Percentiles rank a stretch among this genome's conserved stretches.
Evolutionary conservation across 2,888 invertebrate genomes (phyloP).

Genomic region (Amorpha juglandis): DNA sequence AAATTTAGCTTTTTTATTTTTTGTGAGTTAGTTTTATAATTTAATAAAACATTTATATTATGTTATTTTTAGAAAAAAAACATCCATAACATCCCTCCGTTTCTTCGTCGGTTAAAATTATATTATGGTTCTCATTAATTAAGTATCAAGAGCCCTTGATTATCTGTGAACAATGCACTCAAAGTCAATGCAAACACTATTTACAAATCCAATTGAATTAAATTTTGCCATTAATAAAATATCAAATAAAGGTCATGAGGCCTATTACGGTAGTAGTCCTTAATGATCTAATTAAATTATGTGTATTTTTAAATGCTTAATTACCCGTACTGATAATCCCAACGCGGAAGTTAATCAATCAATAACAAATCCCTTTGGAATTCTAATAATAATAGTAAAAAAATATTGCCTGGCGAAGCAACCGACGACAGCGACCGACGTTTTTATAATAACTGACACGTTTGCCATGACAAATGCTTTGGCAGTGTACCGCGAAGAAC

Average conservation of each 20-base stretch:
- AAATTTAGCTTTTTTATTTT: too few relatives aligned
- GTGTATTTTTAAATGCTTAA: neutral
- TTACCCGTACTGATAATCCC: neutral
- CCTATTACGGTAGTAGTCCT: neutral
- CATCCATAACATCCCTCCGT: too few relatives aligned
- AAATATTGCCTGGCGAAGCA: neutral
- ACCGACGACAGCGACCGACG: too few relatives aligned
- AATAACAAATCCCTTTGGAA: slow-evolving; percentile 16
- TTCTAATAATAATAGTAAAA: slow-evolving; percentile 3
- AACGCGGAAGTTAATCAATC: neutral
- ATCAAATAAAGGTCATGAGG: neutral
- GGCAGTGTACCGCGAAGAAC: slow-evolving; percentile 25
- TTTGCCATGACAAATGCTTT: slow-evolving; percentile 26
- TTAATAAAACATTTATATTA: too few relatives aligned
- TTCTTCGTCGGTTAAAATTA: too few relatives aligned
- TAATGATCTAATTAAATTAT: neutral
- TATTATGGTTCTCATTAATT: too few relatives aligned
- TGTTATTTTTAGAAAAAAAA: too few relatives aligned
- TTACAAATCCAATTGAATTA: too few relatives aligned
- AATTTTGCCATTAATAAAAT: neutral
- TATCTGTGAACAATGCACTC: too few relatives aligned
- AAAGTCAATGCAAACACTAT: too few relatives aligned
- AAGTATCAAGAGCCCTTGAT: too few relatives aligned
- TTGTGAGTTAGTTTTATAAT: too few relatives aligned
- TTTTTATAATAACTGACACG: slow-evolving; percentile 25